phyloP scores from a whole-genome alignment of 2,888 invertebrate species.

The Protula sp. region DNA sequence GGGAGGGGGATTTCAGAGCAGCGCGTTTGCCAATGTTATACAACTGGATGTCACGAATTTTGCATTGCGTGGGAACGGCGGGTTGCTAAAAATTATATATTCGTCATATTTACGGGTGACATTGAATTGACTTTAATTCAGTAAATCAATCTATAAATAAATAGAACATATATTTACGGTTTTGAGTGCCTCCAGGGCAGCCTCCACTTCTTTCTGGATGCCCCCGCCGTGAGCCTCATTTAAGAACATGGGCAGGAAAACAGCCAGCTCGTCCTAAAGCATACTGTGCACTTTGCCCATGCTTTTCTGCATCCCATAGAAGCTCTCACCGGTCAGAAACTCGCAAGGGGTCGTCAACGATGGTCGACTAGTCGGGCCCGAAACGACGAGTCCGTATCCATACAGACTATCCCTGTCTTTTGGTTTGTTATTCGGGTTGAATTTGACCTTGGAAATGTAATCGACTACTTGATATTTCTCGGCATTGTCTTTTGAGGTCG shows the following conservation, averaged over 20 bases:
- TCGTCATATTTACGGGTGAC: too few species aligned
- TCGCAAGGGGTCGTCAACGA: constrained; percentile 40
- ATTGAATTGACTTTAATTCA: too few species aligned
- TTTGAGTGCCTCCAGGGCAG: constrained; percentile 28
- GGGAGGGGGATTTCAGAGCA: too few species aligned
- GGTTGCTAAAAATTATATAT: too few species aligned
- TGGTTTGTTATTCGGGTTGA: constrained; percentile 26
- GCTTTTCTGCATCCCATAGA: constrained; percentile 33
- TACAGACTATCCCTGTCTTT: constrained; percentile 30
- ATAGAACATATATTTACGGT: not conserved
- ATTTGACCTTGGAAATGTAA: constrained; percentile 36
- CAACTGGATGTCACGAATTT: too few species aligned
- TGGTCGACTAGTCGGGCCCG: constrained; percentile 34
- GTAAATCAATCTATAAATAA: too few species aligned
- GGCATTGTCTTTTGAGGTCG: constrained; percentile 5
- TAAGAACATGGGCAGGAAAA: constrained; percentile 37
- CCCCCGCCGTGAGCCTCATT: constrained; percentile 31
- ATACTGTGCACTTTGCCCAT: constrained; percentile 36
- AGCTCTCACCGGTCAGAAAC: constrained; percentile 33
- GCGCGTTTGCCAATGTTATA: too few species aligned
- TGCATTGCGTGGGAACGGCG: too few species aligned
- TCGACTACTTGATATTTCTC: constrained; percentile 27
- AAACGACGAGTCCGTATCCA: constrained; percentile 37
- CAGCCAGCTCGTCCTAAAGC: constrained; percentile 36
- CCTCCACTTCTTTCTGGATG: constrained; percentile 33